Conservation (phyloP, 2,797 vertebrate genomes). For the Pangasius macronema region DNA sequence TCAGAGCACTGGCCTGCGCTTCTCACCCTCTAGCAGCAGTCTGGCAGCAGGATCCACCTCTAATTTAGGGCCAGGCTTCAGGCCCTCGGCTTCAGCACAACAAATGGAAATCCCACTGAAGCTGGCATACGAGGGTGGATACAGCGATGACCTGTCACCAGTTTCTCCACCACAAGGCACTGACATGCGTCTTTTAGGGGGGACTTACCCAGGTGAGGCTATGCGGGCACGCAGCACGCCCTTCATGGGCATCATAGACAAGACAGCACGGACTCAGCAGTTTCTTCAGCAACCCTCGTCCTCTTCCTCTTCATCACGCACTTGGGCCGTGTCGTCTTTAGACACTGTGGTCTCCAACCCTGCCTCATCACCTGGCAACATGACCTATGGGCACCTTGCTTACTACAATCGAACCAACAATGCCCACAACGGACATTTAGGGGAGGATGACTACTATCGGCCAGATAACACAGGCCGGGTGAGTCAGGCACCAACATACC, state of each 20-base stretch:
- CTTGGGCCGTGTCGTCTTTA: constrained; percentile 96
- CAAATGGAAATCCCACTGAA: constrained; percentile 93
- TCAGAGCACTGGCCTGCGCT: constrained; percentile 86
- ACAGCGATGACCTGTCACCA: constrained; percentile 86
- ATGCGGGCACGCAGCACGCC: constrained; percentile 89
- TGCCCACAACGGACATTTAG: constrained; percentile 89
- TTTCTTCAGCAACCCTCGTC: constrained; percentile 81
- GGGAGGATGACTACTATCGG: constrained; percentile 86
- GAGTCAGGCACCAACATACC: constrained; percentile 86
- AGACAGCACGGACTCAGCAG: constrained; percentile 89
- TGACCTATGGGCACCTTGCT: constrained; percentile 83
- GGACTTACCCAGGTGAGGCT: constrained; percentile 88
- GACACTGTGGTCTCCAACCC: constrained; percentile 90
- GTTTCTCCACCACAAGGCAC: constrained; percentile 83
- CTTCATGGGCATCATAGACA: constrained; percentile 96
- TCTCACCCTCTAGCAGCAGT: constrained; percentile 88
- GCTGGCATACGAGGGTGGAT: constrained; percentile 75
- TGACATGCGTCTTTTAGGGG: constrained; percentile 69
- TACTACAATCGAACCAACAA: constrained; percentile 99
- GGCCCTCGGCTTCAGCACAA: constrained; percentile 84
- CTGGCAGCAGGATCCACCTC: constrained; percentile 76
- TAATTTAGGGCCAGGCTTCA: constrained; percentile 82
- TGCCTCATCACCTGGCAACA: constrained; percentile 80
- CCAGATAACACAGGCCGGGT: constrained; percentile 83
- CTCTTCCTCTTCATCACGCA: constrained; percentile 81